Base-by-base conservation (phyloP, 2,888 invertebrate species). In the Biston betularia region DNA sequence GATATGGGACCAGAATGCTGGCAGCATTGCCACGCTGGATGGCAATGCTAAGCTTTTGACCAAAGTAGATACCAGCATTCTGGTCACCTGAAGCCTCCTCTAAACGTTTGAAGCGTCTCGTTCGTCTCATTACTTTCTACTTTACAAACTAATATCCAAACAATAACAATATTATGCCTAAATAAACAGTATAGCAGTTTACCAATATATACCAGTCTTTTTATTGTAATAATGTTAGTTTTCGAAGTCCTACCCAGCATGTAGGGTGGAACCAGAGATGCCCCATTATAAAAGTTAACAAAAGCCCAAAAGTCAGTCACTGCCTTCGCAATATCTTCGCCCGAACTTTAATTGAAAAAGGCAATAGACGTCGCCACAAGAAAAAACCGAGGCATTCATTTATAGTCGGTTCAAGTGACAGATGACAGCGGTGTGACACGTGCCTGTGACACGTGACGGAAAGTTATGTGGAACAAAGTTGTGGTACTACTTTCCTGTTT, bases 271-370 rank as follows among this genome's bases (percentile, higher is more conserved):
- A 33, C 24, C 15, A 9, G 34, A 24, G 45, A 49, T 33, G 34
- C 33, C 12, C 12, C 33, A 50, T 50, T 34, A 50, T 6, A 50
- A 50, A 50, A 50, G 34, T n/a, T 50, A 50, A 34, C 50, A 50
- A 50, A 49, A 34, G 33, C 33, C 33, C 49, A 11, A 34, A 50
- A 50, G 11, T 50, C 34, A 6, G 33, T 50, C 34, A 50, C 34
- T 35, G 49, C 63, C 56, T 7, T 7, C 14, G 42, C 50, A 60
- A 70, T 68, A 75, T 72, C 65, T 74, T 75, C 40, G 53, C 65
- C 46, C 60, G 60, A 77, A 79, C 73, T 79, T 79, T 75, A 79
- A 79, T 77, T 79, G 75, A 78, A 79, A 81, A 68, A 69, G 73
- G 65, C 76, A 75, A 78, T 77, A 75, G 70, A 74, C 66, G 72